Base-by-base conservation (phyloP, 2,113 vertebrate species). In the Oplegnathus fasciatus region DNA sequence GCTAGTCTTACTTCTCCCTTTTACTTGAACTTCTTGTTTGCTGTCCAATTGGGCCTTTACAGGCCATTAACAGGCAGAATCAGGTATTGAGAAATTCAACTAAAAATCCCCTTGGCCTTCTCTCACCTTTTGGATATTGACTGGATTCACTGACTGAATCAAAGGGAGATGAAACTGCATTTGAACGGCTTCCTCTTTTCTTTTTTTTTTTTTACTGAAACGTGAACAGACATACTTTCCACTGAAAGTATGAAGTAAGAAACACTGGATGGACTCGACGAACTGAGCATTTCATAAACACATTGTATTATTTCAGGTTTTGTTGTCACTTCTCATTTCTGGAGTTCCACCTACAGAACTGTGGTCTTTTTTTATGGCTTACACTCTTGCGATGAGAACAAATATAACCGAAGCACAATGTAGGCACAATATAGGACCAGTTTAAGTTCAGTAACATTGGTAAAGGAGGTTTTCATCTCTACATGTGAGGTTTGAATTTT, bases 1-100 rank as follows among this genome's bases (percentile, higher is more conserved):
- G 2, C 28, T 60, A 2, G 4, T 28, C 18, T 52, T 60, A 40
- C 32, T 68, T 62, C 62, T 54, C n/a, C 18, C 3, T 17, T 42
- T 66, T n/a, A 69, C 20, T 65, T 62, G n/a, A 71, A 55, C 46
- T 62, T 61, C 14, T 44, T 62, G 26, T 61, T 62, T 61, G 4
- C 18, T 42, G 11, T 40, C 2, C 4, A 13, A 46, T 68, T 24
- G 32, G 6, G 9, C 46, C 13, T 52, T 61, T 5, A 26, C 1
- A 15, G 24, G 22, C 17, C 17, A 18, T 34, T 18, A 17, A 22
- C 1, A 2, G 50, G 13, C n/a, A 46, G 13, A 57, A 57, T 32
- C 24, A 9, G 2, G 0, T 13, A 8, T 9, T 1, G 0, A 24
- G 42, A 68, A 44, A 40, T 14, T 18, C 6, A 3, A 6, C 22